A percentile compares a stretch with the other conserved stretches of the same genome.
Evolutionary conservation across 1,140 invertebrate genomes (phyloP).

Genomic region (Mactra quadrangularis): DNA sequence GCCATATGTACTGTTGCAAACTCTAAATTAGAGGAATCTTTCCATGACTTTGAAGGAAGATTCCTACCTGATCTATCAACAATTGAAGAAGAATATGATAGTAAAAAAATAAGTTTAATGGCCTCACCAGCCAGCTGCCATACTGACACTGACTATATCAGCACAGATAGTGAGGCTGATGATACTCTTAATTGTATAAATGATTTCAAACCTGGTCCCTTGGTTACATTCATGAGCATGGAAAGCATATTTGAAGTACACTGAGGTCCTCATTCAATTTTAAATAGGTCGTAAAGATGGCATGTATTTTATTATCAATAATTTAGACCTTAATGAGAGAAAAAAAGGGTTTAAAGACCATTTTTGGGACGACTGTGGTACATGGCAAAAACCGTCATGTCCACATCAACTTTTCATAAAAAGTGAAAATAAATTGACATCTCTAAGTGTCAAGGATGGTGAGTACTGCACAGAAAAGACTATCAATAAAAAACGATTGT

Average conservation of each 20-base stretch:
- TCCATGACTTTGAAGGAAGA: no score
- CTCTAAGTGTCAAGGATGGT: neutral
- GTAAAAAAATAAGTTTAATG: no score
- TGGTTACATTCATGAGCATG: neutral
- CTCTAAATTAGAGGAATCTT: neutral
- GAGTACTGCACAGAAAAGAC: slow-evolving; percentile 7
- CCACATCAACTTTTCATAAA: no score
- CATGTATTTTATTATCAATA: no score
- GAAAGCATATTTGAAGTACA: no score
- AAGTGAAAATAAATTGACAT: neutral
- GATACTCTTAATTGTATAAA: neutral
- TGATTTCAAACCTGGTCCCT: neutral
- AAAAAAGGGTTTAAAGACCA: neutral
- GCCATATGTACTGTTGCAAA: neutral
- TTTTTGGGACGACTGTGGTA: slow-evolving; percentile 19
- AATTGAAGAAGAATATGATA: no score
- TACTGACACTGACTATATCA: no score
- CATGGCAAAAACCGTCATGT: slow-evolving; percentile 1
- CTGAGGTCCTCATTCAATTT: neutral
- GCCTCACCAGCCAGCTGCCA: no score
- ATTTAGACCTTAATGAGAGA: neutral
- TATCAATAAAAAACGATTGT: no score
- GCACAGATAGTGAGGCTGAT: no score
- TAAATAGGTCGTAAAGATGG: no score
- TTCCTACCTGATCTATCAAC: no score